A percentile compares a stretch with the other conserved stretches of the same genome.
Evolutionary conservation across 2,113 vertebrate genomes (phyloP).

Genomic region (Erythrocercus mccallii): DNA sequence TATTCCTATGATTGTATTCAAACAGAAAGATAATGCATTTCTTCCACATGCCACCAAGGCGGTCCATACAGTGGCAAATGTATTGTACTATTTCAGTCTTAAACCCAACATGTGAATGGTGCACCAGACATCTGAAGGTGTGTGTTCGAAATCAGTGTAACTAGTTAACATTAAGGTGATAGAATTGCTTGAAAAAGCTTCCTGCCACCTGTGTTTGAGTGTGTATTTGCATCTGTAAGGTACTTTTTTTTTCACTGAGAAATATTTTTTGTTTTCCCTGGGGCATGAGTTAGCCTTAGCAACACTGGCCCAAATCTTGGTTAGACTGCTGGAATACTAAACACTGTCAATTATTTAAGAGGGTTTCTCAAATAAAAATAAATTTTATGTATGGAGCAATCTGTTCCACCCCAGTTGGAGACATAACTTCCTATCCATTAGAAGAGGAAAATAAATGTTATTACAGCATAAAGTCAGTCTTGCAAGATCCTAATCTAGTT

Average conservation of each 20-base stretch:
- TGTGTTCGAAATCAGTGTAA: background rate
- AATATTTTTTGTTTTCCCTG: background rate
- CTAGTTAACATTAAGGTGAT: background rate
- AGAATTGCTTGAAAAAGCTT: background rate
- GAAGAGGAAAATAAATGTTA: background rate
- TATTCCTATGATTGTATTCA: background rate
- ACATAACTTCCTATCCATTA: background rate
- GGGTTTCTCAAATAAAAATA: background rate
- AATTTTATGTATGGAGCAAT: background rate
- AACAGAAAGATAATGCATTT: background rate
- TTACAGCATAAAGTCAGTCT: background rate
- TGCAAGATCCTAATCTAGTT: background rate
- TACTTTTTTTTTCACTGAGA: background rate
- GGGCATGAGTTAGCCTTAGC: background rate
- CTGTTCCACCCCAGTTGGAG: background rate
- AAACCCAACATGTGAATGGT: background rate
- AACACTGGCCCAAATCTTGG: background rate
- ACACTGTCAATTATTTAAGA: background rate
- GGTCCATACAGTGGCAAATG: background rate
- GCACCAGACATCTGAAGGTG: background rate
- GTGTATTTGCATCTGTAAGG: background rate
- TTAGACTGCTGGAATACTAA: background rate
- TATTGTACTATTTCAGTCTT: background rate
- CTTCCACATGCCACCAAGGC: background rate
- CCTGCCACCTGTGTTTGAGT: background rate